Percentiles rank a stretch among this genome's conserved stretches.
Evolutionary conservation across 2,888 invertebrate species (phyloP).

Genomic region (Phortica magna): DNA sequence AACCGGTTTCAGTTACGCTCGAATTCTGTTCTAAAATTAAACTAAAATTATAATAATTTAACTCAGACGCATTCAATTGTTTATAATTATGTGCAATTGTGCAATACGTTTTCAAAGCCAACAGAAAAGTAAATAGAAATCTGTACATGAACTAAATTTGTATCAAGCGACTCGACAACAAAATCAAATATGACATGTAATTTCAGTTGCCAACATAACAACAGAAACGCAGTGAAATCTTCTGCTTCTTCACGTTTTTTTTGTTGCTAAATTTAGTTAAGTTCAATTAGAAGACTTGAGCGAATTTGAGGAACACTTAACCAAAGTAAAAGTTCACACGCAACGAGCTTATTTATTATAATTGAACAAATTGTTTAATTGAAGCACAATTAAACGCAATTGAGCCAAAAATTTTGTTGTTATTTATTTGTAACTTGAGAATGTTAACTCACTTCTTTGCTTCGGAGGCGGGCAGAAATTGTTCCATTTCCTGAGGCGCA

Average conservation of each 20-base stretch:
- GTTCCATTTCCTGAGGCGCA: slow-evolving; percentile 86
- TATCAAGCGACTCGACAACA: background rate
- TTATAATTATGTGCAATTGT: slow-evolving; percentile 20
- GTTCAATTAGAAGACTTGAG: no score
- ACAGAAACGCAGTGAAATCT: no score
- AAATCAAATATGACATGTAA: background rate
- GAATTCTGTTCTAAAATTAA: slow-evolving; percentile 16
- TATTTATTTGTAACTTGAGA: no score
- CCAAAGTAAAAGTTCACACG: background rate
- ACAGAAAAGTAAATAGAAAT: background rate
- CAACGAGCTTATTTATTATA: slow-evolving; percentile 12
- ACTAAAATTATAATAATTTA: slow-evolving; percentile 5
- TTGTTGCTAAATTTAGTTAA: no score
- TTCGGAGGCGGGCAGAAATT: slow-evolving; percentile 86
- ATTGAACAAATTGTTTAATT: slow-evolving; percentile 31
- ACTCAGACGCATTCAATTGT: slow-evolving; percentile 2
- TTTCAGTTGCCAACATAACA: background rate
- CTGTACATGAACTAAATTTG: background rate
- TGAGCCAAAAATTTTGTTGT: background rate
- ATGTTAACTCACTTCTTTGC: slow-evolving; percentile 67
- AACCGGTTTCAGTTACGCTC: slow-evolving; percentile 21
- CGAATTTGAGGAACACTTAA: no score
- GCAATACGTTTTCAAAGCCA: background rate
- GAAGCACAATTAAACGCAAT: slow-evolving; percentile 14
- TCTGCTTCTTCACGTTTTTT: no score